phyloP scores from a whole-genome alignment of 2,113 vertebrate genomes.

The Hoplias malabaricus region DNA sequence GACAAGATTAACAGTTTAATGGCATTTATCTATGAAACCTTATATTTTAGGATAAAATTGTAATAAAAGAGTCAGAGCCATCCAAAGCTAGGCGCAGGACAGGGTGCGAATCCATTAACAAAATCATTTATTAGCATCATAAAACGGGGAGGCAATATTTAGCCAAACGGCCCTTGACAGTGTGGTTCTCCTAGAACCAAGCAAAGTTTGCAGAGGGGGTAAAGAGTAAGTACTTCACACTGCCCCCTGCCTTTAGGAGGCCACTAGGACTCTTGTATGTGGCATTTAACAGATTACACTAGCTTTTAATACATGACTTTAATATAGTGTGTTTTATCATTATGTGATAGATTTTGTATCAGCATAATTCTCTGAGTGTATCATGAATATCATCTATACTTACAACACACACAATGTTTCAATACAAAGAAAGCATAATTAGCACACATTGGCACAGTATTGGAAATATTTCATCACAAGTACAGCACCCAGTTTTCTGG shows the following conservation, averaged over 20 bases:
- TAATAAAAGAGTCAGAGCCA: conserved; percentile 74
- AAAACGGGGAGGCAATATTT: conserved; percentile 78
- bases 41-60: conserved; percentile 79
- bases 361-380: too few species aligned
- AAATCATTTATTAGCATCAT: conserved; percentile 78
- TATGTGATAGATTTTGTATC: too few species aligned
- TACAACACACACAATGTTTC: too few species aligned
- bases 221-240: conserved; percentile 78
- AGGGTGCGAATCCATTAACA: conserved; percentile 75
- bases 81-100: conserved; percentile 66
- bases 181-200: conserved; percentile 50
- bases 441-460: too few species aligned
- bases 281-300: not conserved
- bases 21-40: conserved; percentile 79
- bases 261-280: not conserved
- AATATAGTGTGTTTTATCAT: too few species aligned
- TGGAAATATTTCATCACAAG: too few species aligned
- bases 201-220: conserved; percentile 74
- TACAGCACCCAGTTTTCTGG: too few species aligned
- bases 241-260: conserved; percentile 57
- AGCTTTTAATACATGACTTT: conserved; percentile 15
- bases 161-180: conserved; percentile 69
- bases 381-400: too few species aligned
- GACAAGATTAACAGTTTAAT: conserved; percentile 67
- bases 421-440: too few species aligned